Conservation (phyloP, 2,888 invertebrate species). For the Malthinus flaveolus region DNA sequence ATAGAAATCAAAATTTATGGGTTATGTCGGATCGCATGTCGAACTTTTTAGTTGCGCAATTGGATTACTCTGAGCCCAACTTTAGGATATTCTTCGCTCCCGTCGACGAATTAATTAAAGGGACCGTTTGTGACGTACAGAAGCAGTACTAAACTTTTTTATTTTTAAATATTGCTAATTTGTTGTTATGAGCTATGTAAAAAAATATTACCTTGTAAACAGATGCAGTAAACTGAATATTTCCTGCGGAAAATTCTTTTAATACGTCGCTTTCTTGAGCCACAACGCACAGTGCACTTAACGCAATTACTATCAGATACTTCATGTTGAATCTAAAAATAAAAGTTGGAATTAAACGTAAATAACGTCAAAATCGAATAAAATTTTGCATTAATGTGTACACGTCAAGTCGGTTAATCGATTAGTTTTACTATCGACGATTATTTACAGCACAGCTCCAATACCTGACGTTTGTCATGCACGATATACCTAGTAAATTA, state of each 20-base stretch:
- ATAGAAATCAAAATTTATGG: conserved; percentile 73
- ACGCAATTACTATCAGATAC: conserved; percentile 28
- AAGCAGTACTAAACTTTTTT: neutral
- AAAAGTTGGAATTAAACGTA: too few species aligned
- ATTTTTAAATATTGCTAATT: too few species aligned
- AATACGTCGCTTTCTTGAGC: conserved; percentile 49
- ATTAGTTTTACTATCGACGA: too few species aligned
- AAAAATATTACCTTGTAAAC: conserved; percentile 58
- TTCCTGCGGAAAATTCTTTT: conserved; percentile 37
- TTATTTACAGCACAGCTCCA: too few species aligned
- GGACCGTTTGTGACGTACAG: conserved; percentile 68
- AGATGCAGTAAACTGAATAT: conserved; percentile 46
- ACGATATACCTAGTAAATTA: too few species aligned
- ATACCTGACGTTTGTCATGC: too few species aligned
- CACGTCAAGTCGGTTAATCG: too few species aligned
- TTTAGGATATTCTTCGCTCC: conserved; percentile 76
- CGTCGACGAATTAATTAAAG: conserved; percentile 65
- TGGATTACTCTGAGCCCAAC: conserved; percentile 77
- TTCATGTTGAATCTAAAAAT: conserved; percentile 9
- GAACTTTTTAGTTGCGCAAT: conserved; percentile 65
- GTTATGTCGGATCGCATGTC: conserved; percentile 84
- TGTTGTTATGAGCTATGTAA: conserved; percentile 9
- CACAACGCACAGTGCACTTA: conserved; percentile 34
- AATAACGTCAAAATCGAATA: too few species aligned
- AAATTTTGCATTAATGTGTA: too few species aligned